Percentiles rank a stretch among this genome's conserved stretches.
phyloP scores from a whole-genome alignment of 1,140 invertebrate genomes.

The Batillaria attramentaria region DNA sequence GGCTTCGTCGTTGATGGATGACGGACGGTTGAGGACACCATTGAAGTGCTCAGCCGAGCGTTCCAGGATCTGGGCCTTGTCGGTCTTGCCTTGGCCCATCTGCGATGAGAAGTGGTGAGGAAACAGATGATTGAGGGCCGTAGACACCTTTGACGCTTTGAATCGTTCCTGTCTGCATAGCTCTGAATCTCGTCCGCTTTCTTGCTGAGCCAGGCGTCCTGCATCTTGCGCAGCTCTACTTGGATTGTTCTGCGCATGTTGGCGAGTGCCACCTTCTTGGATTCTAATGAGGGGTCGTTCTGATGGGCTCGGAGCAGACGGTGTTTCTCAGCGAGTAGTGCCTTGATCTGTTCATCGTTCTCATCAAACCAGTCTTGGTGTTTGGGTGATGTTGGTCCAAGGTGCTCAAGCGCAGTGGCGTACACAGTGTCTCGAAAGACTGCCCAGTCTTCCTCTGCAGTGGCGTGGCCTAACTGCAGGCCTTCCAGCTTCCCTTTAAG shows the following conservation, averaged over 20 bases:
- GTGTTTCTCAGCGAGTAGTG: conserved; percentile 36
- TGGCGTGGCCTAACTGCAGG: not conserved
- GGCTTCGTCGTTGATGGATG: conserved; percentile 35
- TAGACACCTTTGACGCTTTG: conserved; percentile 39
- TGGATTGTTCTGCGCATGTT: conserved; percentile 25
- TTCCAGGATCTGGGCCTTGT: conserved; percentile 35
- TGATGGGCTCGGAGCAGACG: conserved; percentile 15
- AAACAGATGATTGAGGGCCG: conserved; percentile 35
- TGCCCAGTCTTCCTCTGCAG: conserved; percentile 32
- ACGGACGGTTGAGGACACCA: conserved; percentile 23
- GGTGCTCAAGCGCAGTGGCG: not conserved
- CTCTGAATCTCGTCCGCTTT: conserved; percentile 43
- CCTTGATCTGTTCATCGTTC: conserved; percentile 31
- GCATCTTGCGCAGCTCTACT: conserved; percentile 20
- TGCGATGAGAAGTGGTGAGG: conserved; percentile 37
- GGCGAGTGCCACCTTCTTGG: conserved; percentile 26
- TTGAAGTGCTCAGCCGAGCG: conserved; percentile 42
- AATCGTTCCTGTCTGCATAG: conserved; percentile 34
- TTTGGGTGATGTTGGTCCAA: conserved; percentile 22
- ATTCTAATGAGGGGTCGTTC: conserved; percentile 16
- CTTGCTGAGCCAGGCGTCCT: conserved; percentile 30
- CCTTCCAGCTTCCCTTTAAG: not conserved
- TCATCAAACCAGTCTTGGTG: conserved; percentile 43
- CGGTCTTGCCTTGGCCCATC: conserved; percentile 31
- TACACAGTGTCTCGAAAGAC: conserved; percentile 31